Evolutionary conservation across 2,113 vertebrate species (phyloP).

Genomic region (Seriola quinqueradiata): DNA sequence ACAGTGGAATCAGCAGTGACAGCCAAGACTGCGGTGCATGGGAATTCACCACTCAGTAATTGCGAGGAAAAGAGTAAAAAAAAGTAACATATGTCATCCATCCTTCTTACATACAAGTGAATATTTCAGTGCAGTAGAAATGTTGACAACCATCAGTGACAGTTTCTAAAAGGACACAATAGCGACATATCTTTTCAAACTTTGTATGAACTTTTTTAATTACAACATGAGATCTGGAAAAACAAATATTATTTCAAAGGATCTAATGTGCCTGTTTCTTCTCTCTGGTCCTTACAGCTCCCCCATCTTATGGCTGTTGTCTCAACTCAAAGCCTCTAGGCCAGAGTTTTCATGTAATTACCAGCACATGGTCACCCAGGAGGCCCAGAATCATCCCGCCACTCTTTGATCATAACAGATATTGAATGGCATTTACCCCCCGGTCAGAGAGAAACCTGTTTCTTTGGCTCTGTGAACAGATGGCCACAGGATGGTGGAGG

Average conservation of each 20-base stretch:
- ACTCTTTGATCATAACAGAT: conserved; percentile 73
- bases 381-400: conserved; percentile 49
- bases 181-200: background rate
- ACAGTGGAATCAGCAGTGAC: conserved; percentile 1
- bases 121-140: background rate
- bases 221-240: background rate
- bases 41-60: background rate
- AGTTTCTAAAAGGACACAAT: background rate
- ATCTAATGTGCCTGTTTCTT: conserved; percentile 4
- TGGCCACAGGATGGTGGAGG: conserved; percentile 68
- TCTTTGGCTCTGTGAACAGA: conserved; percentile 69
- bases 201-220: background rate
- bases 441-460: conserved; percentile 60
- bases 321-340: conserved; percentile 40
- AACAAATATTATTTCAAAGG: background rate
- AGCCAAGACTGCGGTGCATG: background rate
- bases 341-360: conserved; percentile 65
- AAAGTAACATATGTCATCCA: background rate
- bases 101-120: background rate
- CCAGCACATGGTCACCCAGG: conserved; percentile 61
- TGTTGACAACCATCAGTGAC: background rate
- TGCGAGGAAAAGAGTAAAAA: background rate
- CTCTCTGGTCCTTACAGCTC: conserved; percentile 4
- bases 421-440: conserved; percentile 67
- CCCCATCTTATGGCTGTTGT: conserved; percentile 34